These are phyloP conservation scores for Iselma pallidipennis DNA, from an alignment of 2,888 invertebrate genomes.

Conservation along the genomic window DNA sequence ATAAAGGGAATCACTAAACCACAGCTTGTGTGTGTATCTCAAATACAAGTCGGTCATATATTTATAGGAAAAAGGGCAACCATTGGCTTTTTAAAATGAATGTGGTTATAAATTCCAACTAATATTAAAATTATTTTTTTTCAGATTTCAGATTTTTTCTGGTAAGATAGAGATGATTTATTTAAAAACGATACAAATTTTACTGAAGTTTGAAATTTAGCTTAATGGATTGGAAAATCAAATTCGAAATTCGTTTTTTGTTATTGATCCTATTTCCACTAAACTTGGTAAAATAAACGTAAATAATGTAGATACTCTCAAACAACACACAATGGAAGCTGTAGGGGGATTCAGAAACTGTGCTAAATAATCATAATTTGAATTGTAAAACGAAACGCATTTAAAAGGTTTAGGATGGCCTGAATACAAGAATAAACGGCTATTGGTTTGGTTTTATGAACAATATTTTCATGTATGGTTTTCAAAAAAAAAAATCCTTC, in stretches of 20 bases:
- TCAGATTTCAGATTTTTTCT: background rate
- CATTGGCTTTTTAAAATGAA: background rate
- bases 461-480: too few relatives aligned
- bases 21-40: constrained; percentile 14
- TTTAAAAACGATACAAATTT: background rate
- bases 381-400: constrained; percentile 1
- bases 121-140: background rate
- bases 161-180: background rate
- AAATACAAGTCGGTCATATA: constrained; percentile 21
- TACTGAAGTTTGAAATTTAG: background rate
- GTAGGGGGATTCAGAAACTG: background rate
- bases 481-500: too few relatives aligned
- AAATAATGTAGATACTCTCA: background rate
- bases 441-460: background rate
- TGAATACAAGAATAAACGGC: constrained; percentile 2
- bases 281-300: background rate
- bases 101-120: too few relatives aligned
- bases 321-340: background rate
- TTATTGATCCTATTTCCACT: background rate
- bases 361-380: constrained; percentile 3
- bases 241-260: background rate
- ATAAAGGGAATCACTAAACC: constrained; percentile 28
- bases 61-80: constrained; percentile 9
- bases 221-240: background rate
- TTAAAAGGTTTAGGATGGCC: constrained; percentile 1